phyloP scores from a whole-genome alignment of 2,797 vertebrate species.

The Hoplostethus mediterraneus region DNA sequence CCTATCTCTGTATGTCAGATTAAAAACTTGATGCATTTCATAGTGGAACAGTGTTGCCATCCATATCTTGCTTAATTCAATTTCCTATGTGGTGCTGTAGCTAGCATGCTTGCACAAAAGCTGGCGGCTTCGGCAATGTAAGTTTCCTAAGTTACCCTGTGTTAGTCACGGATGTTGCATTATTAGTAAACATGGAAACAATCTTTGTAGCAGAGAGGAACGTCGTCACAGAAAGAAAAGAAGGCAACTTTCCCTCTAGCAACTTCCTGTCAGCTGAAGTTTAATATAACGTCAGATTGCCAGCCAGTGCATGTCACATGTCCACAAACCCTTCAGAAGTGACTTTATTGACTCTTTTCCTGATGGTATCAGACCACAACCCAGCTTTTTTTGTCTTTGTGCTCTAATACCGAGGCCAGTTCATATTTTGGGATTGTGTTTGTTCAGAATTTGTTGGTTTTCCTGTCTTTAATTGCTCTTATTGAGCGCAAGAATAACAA shows the following conservation, averaged over 20 bases:
- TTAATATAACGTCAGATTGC: slow-evolving; percentile 40
- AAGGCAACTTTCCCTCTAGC: slow-evolving; percentile 13
- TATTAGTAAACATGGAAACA: slow-evolving; percentile 25
- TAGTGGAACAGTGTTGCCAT: background rate
- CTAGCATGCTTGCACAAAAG: background rate
- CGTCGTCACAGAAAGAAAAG: slow-evolving; percentile 6
- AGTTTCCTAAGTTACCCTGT: background rate
- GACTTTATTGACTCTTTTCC: slow-evolving; percentile 20
- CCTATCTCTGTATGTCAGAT: background rate
- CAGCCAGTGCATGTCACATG: slow-evolving; percentile 15
- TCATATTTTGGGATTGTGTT: too few species aligned
- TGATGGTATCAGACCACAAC: background rate
- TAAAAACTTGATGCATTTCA: background rate
- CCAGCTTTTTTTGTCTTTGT: background rate
- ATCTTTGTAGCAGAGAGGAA: slow-evolving; percentile 21
- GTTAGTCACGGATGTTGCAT: background rate
- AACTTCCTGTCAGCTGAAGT: slow-evolving; percentile 21
- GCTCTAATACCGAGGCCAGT: too few species aligned
- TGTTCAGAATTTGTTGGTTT: too few species aligned
- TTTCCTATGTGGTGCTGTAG: background rate
- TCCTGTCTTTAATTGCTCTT: too few species aligned
- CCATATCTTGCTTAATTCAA: background rate
- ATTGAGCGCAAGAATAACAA: too few species aligned
- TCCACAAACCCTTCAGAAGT: slow-evolving; percentile 13
- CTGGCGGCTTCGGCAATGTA: background rate